Evolutionary conservation across 1,140 invertebrate genomes (phyloP), one percentile per base, ranked within the genome.

Genomic region (Nixonia krombeini): DNA sequence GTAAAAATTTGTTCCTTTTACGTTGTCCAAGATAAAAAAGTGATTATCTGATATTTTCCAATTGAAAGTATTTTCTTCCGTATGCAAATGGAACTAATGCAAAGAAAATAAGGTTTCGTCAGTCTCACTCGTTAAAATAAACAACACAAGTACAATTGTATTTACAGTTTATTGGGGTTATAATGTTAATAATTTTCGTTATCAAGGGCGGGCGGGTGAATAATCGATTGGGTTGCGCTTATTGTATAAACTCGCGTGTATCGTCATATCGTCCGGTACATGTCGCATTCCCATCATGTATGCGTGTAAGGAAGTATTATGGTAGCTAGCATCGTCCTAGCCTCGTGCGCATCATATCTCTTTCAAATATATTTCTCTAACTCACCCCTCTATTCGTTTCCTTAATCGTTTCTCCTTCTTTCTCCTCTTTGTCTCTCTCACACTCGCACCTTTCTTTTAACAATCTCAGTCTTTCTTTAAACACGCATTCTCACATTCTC

Each of bases 241-340:
- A 58, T 64, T 40, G 40, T 40, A 64, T 55, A 64, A 70, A 61
- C 52, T 55, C 45, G 56, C 45, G 59, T 63, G 42, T 61, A 63
- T 51, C 28, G 41, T 73, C 55, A 47, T 38, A 45, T 62, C 23
- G n/a, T n/a, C n/a, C n/a, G n/a, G 57, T n/a, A 56, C 15, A 47
- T 37, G 62, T 38, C 55, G 47, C 66, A 28, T 71, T 29, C 28
- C n/a, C n/a, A n/a, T 41, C 37, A 44, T 68, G 45, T 52, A 37
- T 58, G 58, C 66, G 46, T 70, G 51, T 73, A 65, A 58, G 65
- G 55, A 61, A 78, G 79, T n/a, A n/a, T n/a, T n/a, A n/a, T n/a
- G n/a, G 79, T 82, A 81, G 79, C 81, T 84, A 84, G 81, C 77
- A 76, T 83, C 80, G 80, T 82, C 80, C 81, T 78, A 84, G 83